Percentiles rank a stretch among this genome's conserved stretches.
These are phyloP conservation scores for Tetranychus cinnabarinus DNA, from an alignment of 1,140 invertebrate genomes.

Conservation along the genomic window DNA sequence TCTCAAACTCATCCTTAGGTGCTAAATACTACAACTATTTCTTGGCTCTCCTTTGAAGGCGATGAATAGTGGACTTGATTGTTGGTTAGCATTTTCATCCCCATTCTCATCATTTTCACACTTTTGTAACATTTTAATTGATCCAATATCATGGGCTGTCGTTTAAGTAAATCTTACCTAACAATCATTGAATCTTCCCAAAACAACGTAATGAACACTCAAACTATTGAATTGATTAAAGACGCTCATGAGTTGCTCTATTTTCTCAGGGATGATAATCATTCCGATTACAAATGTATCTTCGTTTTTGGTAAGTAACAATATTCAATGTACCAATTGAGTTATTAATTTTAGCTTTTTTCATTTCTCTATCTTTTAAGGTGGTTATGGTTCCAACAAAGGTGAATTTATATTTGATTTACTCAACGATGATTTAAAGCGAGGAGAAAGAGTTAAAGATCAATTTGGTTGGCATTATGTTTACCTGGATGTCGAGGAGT, in stretches of 20 bases:
- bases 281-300: slow-evolving; percentile 7
- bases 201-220: not conserved
- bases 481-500: not conserved
- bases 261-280: not conserved
- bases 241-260: not conserved
- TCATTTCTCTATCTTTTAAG: not conserved
- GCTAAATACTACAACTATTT: no score
- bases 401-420: slow-evolving; percentile 9
- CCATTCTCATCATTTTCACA: no score
- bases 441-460: not conserved
- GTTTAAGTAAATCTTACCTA: slow-evolving; percentile 2
- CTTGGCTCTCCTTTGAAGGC: no score
- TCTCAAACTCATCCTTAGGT: no score
- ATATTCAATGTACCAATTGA: not conserved
- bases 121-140: no score
- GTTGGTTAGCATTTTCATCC: no score
- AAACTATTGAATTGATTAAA: not conserved
- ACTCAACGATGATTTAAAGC: not conserved
- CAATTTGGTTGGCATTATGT: not conserved
- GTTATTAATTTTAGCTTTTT: not conserved
- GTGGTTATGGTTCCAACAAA: slow-evolving; percentile 9
- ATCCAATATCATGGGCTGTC: slow-evolving; percentile 6
- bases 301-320: slow-evolving; percentile 7
- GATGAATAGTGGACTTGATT: no score
- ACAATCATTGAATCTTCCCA: slow-evolving; percentile 1